Evolutionary conservation across 2,888 invertebrate genomes (phyloP).

Genomic region (Xylocampa areola): DNA sequence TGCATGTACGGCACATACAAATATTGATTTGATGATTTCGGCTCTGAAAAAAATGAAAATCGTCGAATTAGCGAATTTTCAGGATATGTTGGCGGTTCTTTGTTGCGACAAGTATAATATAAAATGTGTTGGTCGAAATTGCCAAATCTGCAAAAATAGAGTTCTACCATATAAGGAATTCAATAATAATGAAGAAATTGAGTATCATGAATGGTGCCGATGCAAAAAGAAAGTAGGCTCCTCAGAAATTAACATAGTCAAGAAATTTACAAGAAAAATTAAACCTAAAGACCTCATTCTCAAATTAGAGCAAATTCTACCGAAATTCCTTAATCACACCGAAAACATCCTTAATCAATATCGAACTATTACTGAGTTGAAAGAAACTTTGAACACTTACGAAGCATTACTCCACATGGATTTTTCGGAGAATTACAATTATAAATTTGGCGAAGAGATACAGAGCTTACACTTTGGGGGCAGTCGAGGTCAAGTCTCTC

Average conservation of each 20-base stretch:
- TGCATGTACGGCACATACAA: background rate
- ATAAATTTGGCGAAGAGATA: slow-evolving; percentile 22
- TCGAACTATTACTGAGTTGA: slow-evolving; percentile 9
- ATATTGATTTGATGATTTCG: background rate
- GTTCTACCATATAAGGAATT: no score
- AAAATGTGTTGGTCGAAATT: background rate
- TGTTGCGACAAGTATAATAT: background rate
- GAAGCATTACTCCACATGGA: slow-evolving; percentile 26
- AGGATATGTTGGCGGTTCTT: background rate
- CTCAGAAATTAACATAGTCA: background rate
- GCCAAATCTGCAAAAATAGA: no score
- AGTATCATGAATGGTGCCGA: no score
- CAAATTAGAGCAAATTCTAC: slow-evolving; percentile 9
- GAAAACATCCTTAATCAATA: slow-evolving; percentile 20
- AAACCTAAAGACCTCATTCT: slow-evolving; percentile 1
- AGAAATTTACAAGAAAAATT: slow-evolving; percentile 1
- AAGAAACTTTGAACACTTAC: slow-evolving; percentile 4
- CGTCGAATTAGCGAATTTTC: background rate
- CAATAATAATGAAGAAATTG: no score
- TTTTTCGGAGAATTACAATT: slow-evolving; percentile 23
- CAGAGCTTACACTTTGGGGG: slow-evolving; percentile 18
- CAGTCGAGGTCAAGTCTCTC: slow-evolving; percentile 12
- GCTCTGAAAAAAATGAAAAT: background rate
- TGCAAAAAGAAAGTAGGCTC: no score
- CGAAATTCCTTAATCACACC: slow-evolving; percentile 9